Percentiles rank a stretch among this genome's conserved stretches.
phyloP scores from a whole-genome alignment of 2,113 vertebrate genomes.

The Muscicapa adusta region DNA sequence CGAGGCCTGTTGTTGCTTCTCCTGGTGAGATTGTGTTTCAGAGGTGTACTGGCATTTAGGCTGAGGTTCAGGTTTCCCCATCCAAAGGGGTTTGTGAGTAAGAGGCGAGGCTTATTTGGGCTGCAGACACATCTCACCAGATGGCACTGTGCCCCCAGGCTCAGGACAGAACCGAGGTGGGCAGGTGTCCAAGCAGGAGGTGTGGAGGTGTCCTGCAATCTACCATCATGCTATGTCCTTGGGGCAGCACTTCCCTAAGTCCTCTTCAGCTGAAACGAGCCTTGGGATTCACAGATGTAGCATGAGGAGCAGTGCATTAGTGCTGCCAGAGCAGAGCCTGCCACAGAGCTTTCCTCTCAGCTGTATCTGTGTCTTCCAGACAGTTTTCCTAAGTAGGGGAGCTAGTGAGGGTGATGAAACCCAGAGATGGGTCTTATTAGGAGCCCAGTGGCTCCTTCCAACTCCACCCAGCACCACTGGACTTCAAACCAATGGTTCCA shows the following conservation, averaged over 20 bases:
- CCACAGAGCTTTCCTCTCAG: not conserved
- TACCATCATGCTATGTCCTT: accelerated
- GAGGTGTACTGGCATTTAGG: not conserved
- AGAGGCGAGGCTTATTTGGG: not conserved
- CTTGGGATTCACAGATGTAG: not conserved
- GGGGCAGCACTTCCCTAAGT: not conserved
- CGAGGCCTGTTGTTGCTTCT: not conserved
- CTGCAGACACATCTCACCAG: not conserved
- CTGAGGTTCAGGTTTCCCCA: not conserved
- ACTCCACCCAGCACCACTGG: not conserved
- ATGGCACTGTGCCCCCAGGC: conserved; percentile 4
- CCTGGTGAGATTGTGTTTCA: not conserved
- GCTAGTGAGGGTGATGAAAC: not conserved
- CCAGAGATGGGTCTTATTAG: not conserved
- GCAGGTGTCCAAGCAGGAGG: not conserved
- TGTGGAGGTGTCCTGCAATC: not conserved
- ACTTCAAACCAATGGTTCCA: not conserved
- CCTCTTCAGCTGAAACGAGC: accelerated
- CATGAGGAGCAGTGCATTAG: not conserved
- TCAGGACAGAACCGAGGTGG: not conserved
- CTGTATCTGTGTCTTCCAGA: not conserved
- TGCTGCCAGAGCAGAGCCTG: not conserved
- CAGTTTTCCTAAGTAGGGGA: not conserved
- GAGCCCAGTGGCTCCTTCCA: not conserved
- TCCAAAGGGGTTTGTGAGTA: not conserved